Percentiles rank a stretch among this genome's conserved stretches.
Conservation (phyloP, 1,140 invertebrate genomes). For the Nebria ingens region DNA sequence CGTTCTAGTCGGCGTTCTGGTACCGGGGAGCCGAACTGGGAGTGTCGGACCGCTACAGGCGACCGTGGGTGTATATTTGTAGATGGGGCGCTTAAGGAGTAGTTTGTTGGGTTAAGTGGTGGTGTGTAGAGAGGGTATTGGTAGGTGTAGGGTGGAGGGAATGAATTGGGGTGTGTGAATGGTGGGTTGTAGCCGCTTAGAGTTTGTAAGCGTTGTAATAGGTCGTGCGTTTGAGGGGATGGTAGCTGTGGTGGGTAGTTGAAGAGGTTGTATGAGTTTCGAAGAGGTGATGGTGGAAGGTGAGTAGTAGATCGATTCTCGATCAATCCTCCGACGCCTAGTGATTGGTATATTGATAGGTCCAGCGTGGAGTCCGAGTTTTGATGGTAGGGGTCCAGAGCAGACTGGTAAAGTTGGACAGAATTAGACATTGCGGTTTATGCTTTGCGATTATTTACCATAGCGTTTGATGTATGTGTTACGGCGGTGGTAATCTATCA, state of each 20-base stretch:
- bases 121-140: background rate
- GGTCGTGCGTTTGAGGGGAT: slow-evolving; percentile 21
- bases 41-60: slow-evolving; percentile 23
- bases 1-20: slow-evolving; percentile 30
- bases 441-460: too few species aligned
- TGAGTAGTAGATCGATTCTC: slow-evolving; percentile 28
- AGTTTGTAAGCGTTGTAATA: slow-evolving; percentile 28
- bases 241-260: slow-evolving; percentile 24
- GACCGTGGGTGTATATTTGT: slow-evolving; percentile 29
- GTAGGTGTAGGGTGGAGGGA: background rate
- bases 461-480: too few species aligned
- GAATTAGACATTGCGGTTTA: too few species aligned
- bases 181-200: slow-evolving; percentile 22
- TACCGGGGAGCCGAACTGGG: slow-evolving; percentile 23
- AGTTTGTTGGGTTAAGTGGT: slow-evolving; percentile 20
- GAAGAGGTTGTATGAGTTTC: slow-evolving; percentile 26
- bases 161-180: too few species aligned
- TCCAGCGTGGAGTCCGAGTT: too few species aligned
- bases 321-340: slow-evolving; percentile 26
- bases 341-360: slow-evolving; percentile 25
- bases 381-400: too few species aligned
- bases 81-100: slow-evolving; percentile 21
- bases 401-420: background rate
- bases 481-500: too few species aligned
- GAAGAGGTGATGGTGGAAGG: slow-evolving; percentile 25